These are phyloP conservation scores for Rhea americana DNA, from an alignment of 2,113 vertebrate species.

Conservation along the genomic window DNA sequence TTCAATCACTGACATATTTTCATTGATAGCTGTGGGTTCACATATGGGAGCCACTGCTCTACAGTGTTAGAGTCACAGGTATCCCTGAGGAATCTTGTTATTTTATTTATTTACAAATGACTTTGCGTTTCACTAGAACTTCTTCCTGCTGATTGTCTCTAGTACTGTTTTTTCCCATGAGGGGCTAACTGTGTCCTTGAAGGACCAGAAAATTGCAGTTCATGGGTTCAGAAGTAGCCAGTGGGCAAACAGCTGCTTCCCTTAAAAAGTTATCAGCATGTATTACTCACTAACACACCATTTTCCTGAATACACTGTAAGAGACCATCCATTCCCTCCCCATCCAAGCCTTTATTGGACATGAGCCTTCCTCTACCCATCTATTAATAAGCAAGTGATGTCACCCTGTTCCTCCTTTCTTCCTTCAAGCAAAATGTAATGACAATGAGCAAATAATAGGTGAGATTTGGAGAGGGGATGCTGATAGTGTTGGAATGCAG, in stretches of 20 bases:
- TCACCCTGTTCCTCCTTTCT: constrained; percentile 62
- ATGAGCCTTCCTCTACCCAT: constrained; percentile 19
- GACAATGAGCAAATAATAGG: constrained; percentile 65
- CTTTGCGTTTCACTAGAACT: background rate
- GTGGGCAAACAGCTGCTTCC: constrained; percentile 8
- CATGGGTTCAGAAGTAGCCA: background rate
- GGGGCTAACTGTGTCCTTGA: background rate
- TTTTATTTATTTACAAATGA: background rate
- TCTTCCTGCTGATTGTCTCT: background rate
- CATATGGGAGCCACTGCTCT: background rate
- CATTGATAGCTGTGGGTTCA: accelerated
- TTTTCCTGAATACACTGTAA: background rate
- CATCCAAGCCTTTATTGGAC: background rate
- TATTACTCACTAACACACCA: background rate
- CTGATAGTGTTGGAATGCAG: constrained; percentile 75
- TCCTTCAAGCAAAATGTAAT: constrained; percentile 64
- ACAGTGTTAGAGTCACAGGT: background rate
- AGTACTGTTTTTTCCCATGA: background rate
- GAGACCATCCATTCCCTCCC: background rate
- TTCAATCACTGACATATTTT: background rate
- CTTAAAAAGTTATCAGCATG: background rate
- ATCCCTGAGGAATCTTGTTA: background rate
- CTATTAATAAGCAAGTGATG: constrained; percentile 67
- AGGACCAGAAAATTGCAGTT: background rate
- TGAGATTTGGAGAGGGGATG: constrained; percentile 62